Base-by-base conservation (phyloP, 23 tunicate genomes). In the Halocynthia roretzi region DNA sequence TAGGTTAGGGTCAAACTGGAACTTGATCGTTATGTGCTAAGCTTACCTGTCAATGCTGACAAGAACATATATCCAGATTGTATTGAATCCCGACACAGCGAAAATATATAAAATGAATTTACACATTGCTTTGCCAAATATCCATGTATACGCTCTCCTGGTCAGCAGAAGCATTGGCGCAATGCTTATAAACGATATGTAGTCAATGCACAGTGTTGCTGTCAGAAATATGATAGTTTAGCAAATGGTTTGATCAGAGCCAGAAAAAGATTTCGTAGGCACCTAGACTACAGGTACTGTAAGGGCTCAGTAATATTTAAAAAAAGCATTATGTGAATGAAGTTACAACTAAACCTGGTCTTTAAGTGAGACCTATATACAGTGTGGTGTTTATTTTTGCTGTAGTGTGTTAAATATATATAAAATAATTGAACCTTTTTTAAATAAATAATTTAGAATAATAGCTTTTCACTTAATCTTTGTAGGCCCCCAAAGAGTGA, bases 31-130 rank as follows among this genome's bases (percentile, higher is more conserved):
- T 15, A 49, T 50, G 50, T 67, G 1, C 21, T n/a, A n/a, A n/a
- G 40, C 61, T 70, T 6, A 81, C 84, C 84, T 68, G 77, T 81
- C 84, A 62, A 81, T 71, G 64, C 84, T 81, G 14, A 81, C 71
- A 20, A 81, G 56, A 11, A 71, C 77, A 12, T 71, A 71, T 40
- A 81, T 55, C 84, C 84, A 81, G 12, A 81, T 54, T 7, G 77
- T 68, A 71, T 53, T 71, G 68, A 55, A 54, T 8, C 70, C 64
- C 20, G 76, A 55, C 49, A 70, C 56, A 51, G 84, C 63, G 49
- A 81, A 56, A 19, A 54, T 51, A 51, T 81, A 81, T 8, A 81
- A 22, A 20, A 71, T 66, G 7, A 54, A 8, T 54, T 81, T 81
- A 31, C 84, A 81, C 49, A 68, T 21, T 23, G 64, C 75, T n/a